Base-by-base conservation (phyloP, 1,140 invertebrate genomes). In the Heliconius himera region DNA sequence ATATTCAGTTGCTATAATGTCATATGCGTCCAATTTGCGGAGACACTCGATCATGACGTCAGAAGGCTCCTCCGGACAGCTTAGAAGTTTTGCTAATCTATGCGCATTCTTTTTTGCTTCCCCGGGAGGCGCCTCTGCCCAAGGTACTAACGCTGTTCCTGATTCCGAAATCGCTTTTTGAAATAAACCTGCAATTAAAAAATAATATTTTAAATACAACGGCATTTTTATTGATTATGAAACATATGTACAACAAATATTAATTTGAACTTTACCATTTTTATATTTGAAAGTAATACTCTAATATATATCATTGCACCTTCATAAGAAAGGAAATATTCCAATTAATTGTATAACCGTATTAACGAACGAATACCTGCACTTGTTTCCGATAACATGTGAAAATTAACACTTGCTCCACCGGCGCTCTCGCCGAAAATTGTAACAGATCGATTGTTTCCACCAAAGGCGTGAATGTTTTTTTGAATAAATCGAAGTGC, bases 161-260 rank as follows among this genome's bases (percentile, higher is more conserved):
- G 97, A 97, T 92, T 97, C 96, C 0, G 97, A 96, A 77, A 98
- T 97, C 5, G 94, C 97, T 70, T 96, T 96, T 76, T 97, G 96
- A 80, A 98, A 97, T 5, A 97, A 85, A 74, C 96, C 97, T 97
- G 73, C 60, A 84, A 80, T 26, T 46, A 26, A 77, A 38, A 29
- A 16, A 46, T 38, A 16, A 66, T 66, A 66, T 66, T 29, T 66
- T 66, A 4, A 49, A 70, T 33, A 54, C 13, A 72, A 22, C 6
- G 20, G 1, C n/a, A 2, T n/a, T n/a, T 22, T 56, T 56, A 49
- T 56, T n/a, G 18, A n/a, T 54, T 54, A 5, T 54, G 51, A 54
- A 54, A 54, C 20, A 54, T 38, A 38, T 38, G 13, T 13, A 49
- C 46, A 49, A 38, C 4, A 49, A 49, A 16, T 51, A 18, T 18